Base-by-base conservation (phyloP, 2,113 vertebrate genomes). In the Semnornis frantzii region DNA sequence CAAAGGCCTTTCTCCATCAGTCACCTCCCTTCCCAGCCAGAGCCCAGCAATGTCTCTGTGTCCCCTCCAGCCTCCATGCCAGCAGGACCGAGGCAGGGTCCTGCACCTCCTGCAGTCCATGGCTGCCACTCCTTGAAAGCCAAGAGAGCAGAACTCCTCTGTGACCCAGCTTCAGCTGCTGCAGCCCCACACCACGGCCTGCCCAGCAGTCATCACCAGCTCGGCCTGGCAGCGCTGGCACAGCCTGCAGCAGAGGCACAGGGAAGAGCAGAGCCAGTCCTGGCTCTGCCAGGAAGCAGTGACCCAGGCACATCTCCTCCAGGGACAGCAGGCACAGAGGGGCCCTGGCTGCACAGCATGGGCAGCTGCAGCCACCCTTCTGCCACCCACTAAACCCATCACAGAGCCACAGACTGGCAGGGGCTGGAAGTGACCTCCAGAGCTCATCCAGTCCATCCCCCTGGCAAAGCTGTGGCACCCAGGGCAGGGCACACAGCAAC, bases 1-100 rank as follows among this genome's bases (percentile, higher is more conserved):
- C 54, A 39, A 84, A 94, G 89, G 19, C 25, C 46, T 63, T 87
- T 64, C 73, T 63, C 46, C 48, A 15, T 34, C 25, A 82, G 46
- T 50, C 69, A 62, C 12, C 18, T 82, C 34, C n/a, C 57, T 64
- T 60, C 69, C 76, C 89, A 82, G 18, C 33, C 52, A 39, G 25
- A 76, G 39, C 0, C 0, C 8, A n/a, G 34, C 50, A 73, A 39
- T 3, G 9, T n/a, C 87, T 50, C 34, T 37, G 25, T 37, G 55
- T 30, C 64, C 70, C 44, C 65, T 34, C 39, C n/a, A 52, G 39
- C 65, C 70, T 74, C 54, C 8, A 7, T 16, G 44, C 37, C 2
- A 1, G 31, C 54, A 69, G 63, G 12, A 14, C 50, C 30, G 34
- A 87, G 16, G 12, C 0, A 0, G 2, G 31, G 17, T 64, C 31